phyloP scores from a whole-genome alignment of 2,797 vertebrate genomes.

The Setipinna tenuifilis region DNA sequence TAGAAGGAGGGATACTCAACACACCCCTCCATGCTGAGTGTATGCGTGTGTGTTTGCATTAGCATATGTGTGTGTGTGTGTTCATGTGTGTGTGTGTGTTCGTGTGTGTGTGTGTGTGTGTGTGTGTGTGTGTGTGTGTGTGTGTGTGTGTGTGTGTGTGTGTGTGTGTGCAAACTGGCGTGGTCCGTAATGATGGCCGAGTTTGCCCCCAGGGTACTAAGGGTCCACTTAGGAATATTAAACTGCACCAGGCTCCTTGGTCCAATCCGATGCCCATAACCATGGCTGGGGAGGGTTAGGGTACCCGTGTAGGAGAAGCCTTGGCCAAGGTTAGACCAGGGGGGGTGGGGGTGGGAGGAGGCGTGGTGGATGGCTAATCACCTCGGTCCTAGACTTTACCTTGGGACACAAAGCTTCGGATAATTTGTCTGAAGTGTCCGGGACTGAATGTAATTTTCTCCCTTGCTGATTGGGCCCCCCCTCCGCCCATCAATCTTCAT shows the following conservation, averaged over 20 bases:
- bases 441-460: constrained; percentile 31
- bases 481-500: constrained; percentile 37
- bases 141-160: neutral
- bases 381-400: constrained; percentile 43
- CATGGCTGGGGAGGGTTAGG: neutral
- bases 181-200: neutral
- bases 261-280: neutral
- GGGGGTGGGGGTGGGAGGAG: too few species aligned
- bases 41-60: neutral
- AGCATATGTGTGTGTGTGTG: neutral
- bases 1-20: constrained; percentile 64
- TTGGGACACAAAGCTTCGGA: constrained; percentile 33
- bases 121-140: neutral
- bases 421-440: constrained; percentile 40
- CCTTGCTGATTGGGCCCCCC: constrained; percentile 8
- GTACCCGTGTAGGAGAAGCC: neutral
- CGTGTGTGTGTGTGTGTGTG: neutral
- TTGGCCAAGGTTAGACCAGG: constrained; percentile 46
- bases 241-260: neutral
- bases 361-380: constrained; percentile 41
- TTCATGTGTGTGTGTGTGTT: neutral
- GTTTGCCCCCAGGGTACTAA: neutral
- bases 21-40: neutral
- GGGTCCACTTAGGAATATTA: constrained; percentile 6
- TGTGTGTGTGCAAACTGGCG: neutral